phyloP scores from a whole-genome alignment of 2,888 invertebrate genomes.

The Mesochorus sp. region DNA sequence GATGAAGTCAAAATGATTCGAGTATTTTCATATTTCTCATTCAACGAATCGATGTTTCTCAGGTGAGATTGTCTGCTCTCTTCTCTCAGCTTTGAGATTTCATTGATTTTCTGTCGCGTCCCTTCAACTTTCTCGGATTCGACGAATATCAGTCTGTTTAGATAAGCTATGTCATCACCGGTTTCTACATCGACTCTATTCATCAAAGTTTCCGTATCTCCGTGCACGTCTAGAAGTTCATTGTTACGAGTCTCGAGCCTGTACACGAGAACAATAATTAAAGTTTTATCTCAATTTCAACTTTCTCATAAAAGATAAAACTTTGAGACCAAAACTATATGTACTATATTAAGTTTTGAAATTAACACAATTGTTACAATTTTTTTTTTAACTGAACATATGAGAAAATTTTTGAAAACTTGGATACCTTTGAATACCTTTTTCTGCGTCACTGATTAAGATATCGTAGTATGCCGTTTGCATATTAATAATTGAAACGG shows the following conservation, averaged over 20 bases:
- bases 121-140: constrained; percentile 66
- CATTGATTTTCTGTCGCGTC: constrained; percentile 54
- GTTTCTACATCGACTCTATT: constrained; percentile 65
- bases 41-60: constrained; percentile 61
- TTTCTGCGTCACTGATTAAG: constrained; percentile 67
- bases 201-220: constrained; percentile 54
- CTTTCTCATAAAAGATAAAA: no score
- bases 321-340: no score
- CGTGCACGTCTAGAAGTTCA: constrained; percentile 61
- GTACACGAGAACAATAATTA: constrained; percentile 3
- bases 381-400: no score
- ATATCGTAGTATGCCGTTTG: constrained; percentile 72
- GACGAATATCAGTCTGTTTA: constrained; percentile 64
- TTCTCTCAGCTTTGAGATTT: constrained; percentile 57
- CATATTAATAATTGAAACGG: constrained; percentile 70
- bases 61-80: constrained; percentile 65
- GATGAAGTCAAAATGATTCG: constrained; percentile 68
- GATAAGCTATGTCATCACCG: constrained; percentile 65
- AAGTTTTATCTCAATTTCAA: no score
- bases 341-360: no score
- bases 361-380: no score
- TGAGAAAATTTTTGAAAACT: no score
- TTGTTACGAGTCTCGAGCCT: constrained; percentile 72
- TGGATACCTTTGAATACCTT: constrained; percentile 68
- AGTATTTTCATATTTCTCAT: constrained; percentile 68